Conservation (phyloP, 1,140 invertebrate genomes). For the Diploscapter pachys region DNA sequence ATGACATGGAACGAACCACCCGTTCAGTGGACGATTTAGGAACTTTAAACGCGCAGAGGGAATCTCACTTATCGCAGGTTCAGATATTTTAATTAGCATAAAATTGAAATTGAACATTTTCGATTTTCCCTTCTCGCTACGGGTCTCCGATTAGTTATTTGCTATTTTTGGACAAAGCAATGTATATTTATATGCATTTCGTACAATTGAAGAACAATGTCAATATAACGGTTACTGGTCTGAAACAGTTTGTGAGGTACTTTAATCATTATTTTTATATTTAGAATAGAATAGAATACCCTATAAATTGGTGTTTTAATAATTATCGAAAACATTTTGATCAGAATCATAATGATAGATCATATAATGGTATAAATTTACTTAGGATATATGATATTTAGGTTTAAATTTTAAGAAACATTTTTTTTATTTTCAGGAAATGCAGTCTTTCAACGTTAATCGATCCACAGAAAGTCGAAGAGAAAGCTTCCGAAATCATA, state of each 20-base stretch:
- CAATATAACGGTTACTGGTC: constrained; percentile 41
- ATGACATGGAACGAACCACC: no score
- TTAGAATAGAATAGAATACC: no score
- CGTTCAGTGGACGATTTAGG: constrained; percentile 39
- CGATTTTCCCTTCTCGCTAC: constrained; percentile 56
- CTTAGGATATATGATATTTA: no score
- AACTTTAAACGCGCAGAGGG: constrained; percentile 26
- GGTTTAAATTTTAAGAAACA: no score
- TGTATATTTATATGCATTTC: constrained; percentile 58
- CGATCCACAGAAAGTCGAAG: constrained; percentile 38
- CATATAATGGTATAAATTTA: no score
- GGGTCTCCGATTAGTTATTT: constrained; percentile 52
- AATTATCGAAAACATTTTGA: no score
- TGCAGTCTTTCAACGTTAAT: constrained; percentile 48
- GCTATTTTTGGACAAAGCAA: constrained; percentile 54
- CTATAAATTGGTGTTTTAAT: no score
- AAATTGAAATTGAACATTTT: constrained; percentile 20
- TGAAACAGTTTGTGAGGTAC: constrained; percentile 53
- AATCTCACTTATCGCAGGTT: constrained; percentile 51
- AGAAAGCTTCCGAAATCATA: constrained; percentile 44
- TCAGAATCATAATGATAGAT: no score
- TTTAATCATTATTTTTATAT: not conserved
- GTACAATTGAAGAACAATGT: constrained; percentile 49
- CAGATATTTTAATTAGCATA: not conserved
- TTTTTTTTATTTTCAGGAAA: constrained; percentile 45